Base-by-base conservation (phyloP, 2,888 invertebrate genomes). In the Epistrophe grossulariae region DNA sequence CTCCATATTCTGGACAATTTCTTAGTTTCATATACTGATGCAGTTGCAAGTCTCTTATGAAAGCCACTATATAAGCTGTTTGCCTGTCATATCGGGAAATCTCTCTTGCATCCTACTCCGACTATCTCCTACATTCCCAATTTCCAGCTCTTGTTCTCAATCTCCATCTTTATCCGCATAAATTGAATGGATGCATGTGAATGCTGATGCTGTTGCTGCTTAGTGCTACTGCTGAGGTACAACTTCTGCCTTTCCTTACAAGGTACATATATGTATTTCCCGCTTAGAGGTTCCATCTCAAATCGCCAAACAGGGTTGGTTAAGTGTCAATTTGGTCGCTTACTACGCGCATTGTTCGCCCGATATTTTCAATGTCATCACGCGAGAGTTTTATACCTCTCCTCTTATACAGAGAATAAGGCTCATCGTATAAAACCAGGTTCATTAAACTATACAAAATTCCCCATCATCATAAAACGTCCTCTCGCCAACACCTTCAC, bases 301-400 rank as follows among this genome's bases (percentile, higher is more conserved):
- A n/a, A 15, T 64, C 64, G 43, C 66, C 48, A 66, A 45, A 43
- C 11, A 43, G 17, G 17, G 9, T 0, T 40, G 9, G 10, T 68
- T 13, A 17, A 66, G 19, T n/a, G 10, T 19, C 15, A 45, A 7
- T 0, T 31, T 28, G 72, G 48, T 66, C 78, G 78, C 82, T 85
- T 85, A 85, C 85, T 85, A 78, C 76, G 72, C 70, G 82, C 78
- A 85, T 85, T 85, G 85, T 81, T 85, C 85, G 82, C 85, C 82
- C 82, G 85, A 85, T 85, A 85, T 70, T 85, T 85, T 85, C 85
- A 85, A 82, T 85, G 85, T 85, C 85, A 85, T 79, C 78, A 74
- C 62, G 82, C 82, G 82, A 82, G 81, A 85, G 85, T 74, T 62
- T 78, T 77, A 68, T 81, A 73, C 57, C 73, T 81, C 81, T 78